Evolutionary conservation across 2,888 invertebrate species (phyloP), one percentile per base, ranked within the genome.

Genomic region (Agrypnus murinus): DNA sequence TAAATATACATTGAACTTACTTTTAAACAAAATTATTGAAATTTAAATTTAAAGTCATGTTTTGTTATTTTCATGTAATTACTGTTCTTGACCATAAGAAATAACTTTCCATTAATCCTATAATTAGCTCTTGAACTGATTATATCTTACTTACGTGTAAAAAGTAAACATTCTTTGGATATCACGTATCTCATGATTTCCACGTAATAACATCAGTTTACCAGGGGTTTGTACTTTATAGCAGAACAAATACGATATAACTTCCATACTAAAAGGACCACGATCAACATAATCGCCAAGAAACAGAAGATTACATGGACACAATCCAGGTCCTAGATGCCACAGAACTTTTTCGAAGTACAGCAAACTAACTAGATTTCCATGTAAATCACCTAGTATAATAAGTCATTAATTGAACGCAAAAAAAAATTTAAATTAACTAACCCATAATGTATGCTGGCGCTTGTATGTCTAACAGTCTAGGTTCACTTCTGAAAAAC

Each of bases 261-360:
- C 90, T 86, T 94, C 93, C 0, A 91, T 79, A 70, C 93, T 90
- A 81, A 88, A 88, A 12, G 88, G 85, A 1, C 94, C 94, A 72
- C 93, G 86, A 84, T 94, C 94, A 17, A 94, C 93, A 82, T 90
- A 94, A 84, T 94, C 94, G 0, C 94, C 94, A 0, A 94, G 88
- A 83, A 93, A 93, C 6, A 94, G 86, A 67, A 93, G 85, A 14
- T 87, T 87, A 3, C 90, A 89, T 0, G 93, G 92, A 8, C 90
- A 88, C 48, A 93, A 84, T 6, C 89, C 86, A 0, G 91, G 88
- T 0, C 93, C 92, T 69, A 90, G 85, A 14, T 91, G 87, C 93
- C 93, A 94, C 10, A 94, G 84, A 0, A 89, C 87, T 70, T 88
- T 87, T 83, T 93, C 93, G 86, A 93, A 92, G 57, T 89, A 87